phyloP scores from a whole-genome alignment of 2,888 invertebrate genomes.

The Holacanthella duospinosa region DNA sequence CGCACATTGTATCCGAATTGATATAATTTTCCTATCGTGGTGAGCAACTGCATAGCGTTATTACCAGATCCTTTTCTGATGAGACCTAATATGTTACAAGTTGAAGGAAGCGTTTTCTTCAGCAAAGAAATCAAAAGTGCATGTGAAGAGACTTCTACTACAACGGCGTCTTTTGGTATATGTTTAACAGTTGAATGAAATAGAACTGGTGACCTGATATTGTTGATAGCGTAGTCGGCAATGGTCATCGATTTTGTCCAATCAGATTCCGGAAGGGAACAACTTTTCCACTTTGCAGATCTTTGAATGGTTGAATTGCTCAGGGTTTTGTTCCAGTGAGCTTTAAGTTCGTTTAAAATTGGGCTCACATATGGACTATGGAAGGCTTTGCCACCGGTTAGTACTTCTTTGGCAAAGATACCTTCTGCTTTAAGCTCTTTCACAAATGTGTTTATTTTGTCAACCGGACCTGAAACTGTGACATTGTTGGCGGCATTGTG shows the following conservation, averaged over 20 bases:
- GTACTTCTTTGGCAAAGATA: constrained; percentile 70
- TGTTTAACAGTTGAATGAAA: constrained; percentile 43
- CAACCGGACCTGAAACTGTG: constrained; percentile 78
- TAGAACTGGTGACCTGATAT: constrained; percentile 6
- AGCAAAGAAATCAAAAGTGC: constrained; percentile 44
- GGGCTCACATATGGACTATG: constrained; percentile 45
- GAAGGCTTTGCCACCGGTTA: constrained; percentile 79
- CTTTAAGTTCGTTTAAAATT: background rate
- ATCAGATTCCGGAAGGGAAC: constrained; percentile 72
- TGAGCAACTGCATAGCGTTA: constrained; percentile 53
- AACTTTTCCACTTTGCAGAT: constrained; percentile 70
- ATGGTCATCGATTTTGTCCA: constrained; percentile 57
- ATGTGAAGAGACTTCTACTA: constrained; percentile 22
- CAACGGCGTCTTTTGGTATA: constrained; percentile 47
- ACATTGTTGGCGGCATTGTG: constrained; percentile 90
- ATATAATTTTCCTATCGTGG: constrained; percentile 69
- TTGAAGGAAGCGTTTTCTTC: constrained; percentile 43
- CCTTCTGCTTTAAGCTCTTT: constrained; percentile 58
- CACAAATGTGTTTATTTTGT: constrained; percentile 56
- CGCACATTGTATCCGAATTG: constrained; percentile 65
- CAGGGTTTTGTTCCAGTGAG: constrained; percentile 42
- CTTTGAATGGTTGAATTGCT: constrained; percentile 51
- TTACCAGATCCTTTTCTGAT: constrained; percentile 48
- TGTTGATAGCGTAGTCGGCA: constrained; percentile 3
- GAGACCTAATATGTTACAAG: background rate